These are phyloP conservation scores for Tuta absoluta DNA, from an alignment of 2,888 invertebrate genomes.

Conservation along the genomic window DNA sequence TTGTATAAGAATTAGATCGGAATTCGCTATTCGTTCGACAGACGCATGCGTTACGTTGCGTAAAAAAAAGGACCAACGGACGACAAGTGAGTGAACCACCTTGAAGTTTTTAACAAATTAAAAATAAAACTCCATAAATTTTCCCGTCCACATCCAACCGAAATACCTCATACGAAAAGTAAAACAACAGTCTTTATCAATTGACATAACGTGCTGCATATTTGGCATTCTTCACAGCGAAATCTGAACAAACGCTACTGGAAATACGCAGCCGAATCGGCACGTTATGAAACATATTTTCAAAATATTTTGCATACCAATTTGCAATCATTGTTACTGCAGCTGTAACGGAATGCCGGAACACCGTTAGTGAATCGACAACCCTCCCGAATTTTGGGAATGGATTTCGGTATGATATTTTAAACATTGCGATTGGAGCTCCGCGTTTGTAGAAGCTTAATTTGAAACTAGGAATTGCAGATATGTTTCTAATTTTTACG, in stretches of 20 bases:
- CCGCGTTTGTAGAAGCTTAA: neutral
- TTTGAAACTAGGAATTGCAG: neutral
- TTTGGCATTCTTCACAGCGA: constrained; percentile 60
- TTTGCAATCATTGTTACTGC: constrained; percentile 80
- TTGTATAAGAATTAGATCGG: no score
- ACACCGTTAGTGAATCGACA: constrained; percentile 51
- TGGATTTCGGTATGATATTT: constrained; percentile 9
- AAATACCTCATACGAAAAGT: constrained; percentile 33
- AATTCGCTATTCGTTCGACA: no score
- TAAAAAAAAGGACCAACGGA: no score
- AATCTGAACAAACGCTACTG: constrained; percentile 62
- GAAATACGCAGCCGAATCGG: constrained; percentile 56
- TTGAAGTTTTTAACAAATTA: neutral
- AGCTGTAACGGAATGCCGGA: constrained; percentile 67
- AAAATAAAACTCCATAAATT: neutral
- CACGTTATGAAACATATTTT: constrained; percentile 79
- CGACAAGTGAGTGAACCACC: no score
- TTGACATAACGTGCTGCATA: constrained; percentile 37
- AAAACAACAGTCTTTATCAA: constrained; percentile 40
- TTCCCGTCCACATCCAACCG: neutral
- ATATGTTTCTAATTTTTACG: no score
- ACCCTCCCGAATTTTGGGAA: constrained; percentile 1
- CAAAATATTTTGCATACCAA: constrained; percentile 81
- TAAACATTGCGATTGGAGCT: neutral
- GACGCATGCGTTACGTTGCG: no score